Evolutionary conservation across 2,888 invertebrate genomes (phyloP).

Genomic region (Stratiomys singularior): DNA sequence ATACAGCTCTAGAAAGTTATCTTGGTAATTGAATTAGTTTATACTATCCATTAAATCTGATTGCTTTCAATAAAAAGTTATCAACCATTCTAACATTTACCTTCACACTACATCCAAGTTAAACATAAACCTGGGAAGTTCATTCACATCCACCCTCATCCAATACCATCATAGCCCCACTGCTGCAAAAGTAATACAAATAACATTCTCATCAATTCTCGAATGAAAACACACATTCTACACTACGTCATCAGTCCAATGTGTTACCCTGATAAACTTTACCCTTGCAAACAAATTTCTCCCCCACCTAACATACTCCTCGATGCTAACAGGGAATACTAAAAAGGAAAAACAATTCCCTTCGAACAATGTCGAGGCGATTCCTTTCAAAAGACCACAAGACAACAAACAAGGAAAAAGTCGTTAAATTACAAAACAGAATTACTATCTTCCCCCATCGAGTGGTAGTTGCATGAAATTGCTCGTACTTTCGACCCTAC

Average conservation of each 20-base stretch:
- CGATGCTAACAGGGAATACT: no score
- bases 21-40: no score
- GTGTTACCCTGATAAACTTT: constrained; percentile 2
- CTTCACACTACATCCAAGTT: no score
- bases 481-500: neutral
- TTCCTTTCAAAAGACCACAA: neutral
- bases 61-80: no score
- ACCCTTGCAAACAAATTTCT: neutral
- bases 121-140: neutral
- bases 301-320: neutral
- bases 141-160: neutral
- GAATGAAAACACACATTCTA: neutral
- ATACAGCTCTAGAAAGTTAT: no score
- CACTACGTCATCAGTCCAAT: neutral
- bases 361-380: neutral
- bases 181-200: neutral
- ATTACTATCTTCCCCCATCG: neutral
- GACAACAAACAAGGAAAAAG: constrained; percentile 1
- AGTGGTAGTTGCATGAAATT: neutral
- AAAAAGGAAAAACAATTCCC: no score
- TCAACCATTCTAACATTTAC: no score
- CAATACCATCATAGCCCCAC: no score
- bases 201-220: constrained; percentile 1
- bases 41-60: no score
- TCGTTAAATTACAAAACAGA: neutral